Evolutionary conservation across 1,140 invertebrate species (phyloP).

Genomic region (Sminthurinus signatus): DNA sequence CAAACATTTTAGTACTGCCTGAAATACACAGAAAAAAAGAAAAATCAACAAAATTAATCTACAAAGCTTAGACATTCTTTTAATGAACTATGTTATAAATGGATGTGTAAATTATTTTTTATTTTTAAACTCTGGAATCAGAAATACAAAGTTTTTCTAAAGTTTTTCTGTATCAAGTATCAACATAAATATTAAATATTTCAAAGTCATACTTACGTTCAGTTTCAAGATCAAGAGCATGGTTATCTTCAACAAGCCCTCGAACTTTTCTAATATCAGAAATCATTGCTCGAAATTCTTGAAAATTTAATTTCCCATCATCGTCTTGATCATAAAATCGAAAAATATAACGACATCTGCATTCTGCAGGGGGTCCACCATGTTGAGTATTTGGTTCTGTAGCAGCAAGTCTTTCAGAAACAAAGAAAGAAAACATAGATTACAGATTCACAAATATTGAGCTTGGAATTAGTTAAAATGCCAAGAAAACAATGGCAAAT

Average conservation of each 20-base stretch:
- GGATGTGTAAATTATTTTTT: background rate
- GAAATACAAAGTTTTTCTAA: constrained; percentile 4
- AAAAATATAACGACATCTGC: constrained; percentile 54
- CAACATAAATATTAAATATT: too few species aligned
- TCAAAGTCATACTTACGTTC: too few species aligned
- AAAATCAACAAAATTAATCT: too few species aligned
- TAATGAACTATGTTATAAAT: too few species aligned
- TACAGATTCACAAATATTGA: too few species aligned
- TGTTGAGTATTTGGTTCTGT: constrained; percentile 53
- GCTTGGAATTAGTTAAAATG: too few species aligned
- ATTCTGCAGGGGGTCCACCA: constrained; percentile 53
- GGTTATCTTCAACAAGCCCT: constrained; percentile 45
- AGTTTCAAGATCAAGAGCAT: constrained; percentile 46
- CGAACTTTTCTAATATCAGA: constrained; percentile 48
- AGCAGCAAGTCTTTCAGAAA: constrained; percentile 50
- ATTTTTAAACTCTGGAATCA: background rate
- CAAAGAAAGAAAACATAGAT: too few species aligned
- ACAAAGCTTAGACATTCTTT: too few species aligned
- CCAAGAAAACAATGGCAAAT: too few species aligned
- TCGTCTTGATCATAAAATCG: constrained; percentile 49
- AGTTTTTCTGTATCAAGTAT: background rate
- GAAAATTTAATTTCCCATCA: constrained; percentile 46
- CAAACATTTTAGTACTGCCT: constrained; percentile 47
- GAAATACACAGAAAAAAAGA: too few species aligned
- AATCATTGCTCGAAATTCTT: constrained; percentile 46